A percentile compares a stretch with the other conserved stretches of the same genome.
phyloP scores from a whole-genome alignment of 2,888 invertebrate genomes.

The Oscheius sp. region DNA sequence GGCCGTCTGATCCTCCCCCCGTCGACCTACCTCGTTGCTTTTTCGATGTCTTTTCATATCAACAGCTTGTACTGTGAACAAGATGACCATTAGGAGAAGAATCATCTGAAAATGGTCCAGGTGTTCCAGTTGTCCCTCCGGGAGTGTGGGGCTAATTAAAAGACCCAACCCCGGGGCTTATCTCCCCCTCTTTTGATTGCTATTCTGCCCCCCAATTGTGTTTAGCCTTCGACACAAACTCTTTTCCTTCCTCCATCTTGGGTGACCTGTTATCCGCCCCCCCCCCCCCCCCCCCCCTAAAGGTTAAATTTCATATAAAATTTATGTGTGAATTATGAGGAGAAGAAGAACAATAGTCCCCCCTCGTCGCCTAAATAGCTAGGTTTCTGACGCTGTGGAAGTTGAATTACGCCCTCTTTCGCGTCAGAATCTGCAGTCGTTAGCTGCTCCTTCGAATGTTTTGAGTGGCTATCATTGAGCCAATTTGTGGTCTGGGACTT shows the following conservation, averaged over 20 bases:
- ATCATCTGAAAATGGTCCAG: background rate
- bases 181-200: constrained; percentile 11
- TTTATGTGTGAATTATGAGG: background rate
- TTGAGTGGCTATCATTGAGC: no score
- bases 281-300: background rate
- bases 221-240: background rate
- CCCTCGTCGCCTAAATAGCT: constrained; percentile 9
- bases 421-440: background rate
- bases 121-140: background rate
- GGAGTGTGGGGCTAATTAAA: constrained; percentile 22
- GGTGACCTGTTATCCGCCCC: no score
- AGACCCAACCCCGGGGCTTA: constrained; percentile 27
- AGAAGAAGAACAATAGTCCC: background rate
- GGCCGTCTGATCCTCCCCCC: background rate
- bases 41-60: constrained; percentile 10
- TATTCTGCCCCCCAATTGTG: constrained; percentile 9
- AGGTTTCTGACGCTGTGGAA: constrained; percentile 8
- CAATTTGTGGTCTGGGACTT: no score
- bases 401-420: constrained; percentile 18
- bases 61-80: background rate
- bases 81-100: background rate
- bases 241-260: background rate
- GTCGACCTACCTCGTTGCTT: constrained; percentile 15
- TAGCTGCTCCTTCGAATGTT: no score
- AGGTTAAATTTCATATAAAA: constrained; percentile 10